These are phyloP conservation scores for Gymnothorax javanicus DNA, from an alignment of 2,797 vertebrate genomes.

Conservation along the genomic window DNA sequence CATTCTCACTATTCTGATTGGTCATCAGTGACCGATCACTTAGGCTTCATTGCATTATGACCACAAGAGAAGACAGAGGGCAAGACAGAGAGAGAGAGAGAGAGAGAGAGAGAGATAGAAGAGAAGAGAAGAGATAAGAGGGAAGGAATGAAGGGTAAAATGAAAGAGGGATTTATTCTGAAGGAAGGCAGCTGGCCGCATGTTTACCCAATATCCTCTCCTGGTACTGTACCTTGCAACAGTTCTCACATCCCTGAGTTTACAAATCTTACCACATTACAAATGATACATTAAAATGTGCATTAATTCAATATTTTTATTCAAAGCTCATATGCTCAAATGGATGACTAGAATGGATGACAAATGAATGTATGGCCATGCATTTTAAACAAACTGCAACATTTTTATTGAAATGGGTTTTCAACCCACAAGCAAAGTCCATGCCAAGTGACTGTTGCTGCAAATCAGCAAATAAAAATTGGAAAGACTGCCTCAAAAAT, in stretches of 20 bases:
- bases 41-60: not conserved
- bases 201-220: not conserved
- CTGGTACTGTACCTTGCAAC: not conserved
- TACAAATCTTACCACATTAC: not conserved
- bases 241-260: not conserved
- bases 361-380: no score
- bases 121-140: not conserved
- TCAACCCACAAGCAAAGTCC: no score
- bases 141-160: not conserved
- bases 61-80: not conserved
- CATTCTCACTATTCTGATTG: no score
- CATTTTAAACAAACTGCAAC: no score
- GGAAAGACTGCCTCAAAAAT: no score
- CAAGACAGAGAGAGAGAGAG: constrained; percentile 11
- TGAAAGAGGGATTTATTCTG: not conserved
- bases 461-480: no score
- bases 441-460: no score
- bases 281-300: not conserved
- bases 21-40: no score
- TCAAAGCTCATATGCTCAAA: not conserved
- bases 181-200: not conserved
- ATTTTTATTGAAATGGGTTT: no score
- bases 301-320: not conserved
- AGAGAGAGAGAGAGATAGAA: not conserved
- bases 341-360: not conserved